These are phyloP conservation scores for Drosophila atripex DNA, from an alignment of 2,888 invertebrate genomes.

Conservation along the genomic window DNA sequence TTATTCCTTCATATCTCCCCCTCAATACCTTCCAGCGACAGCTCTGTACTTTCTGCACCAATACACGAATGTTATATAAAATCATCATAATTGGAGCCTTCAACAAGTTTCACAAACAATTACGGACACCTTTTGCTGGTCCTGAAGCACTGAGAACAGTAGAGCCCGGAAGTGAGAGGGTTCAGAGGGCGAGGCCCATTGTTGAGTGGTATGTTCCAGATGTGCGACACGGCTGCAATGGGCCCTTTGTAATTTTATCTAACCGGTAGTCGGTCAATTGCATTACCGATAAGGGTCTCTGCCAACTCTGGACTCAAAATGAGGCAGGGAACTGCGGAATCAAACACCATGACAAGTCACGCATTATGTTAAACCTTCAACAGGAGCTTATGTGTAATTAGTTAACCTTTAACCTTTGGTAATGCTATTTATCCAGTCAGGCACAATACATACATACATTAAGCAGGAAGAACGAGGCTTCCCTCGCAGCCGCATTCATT, in stretches of 20 bases:
- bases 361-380: conserved; percentile 25
- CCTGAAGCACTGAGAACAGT: conserved; percentile 12
- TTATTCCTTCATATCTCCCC: not conserved
- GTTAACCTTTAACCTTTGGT: conserved; percentile 38
- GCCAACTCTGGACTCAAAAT: not conserved
- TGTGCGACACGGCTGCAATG: conserved; percentile 21
- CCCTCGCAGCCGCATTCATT: conserved; percentile 34
- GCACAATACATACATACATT: not conserved
- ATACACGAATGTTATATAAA: conserved; percentile 48
- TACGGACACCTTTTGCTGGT: conserved; percentile 48
- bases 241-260: conserved; percentile 38
- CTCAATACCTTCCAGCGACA: not conserved
- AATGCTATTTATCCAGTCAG: conserved; percentile 19
- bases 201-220: conserved; percentile 30
- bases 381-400: conserved; percentile 32
- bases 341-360: not conserved
- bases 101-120: conserved; percentile 77
- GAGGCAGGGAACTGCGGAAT: not conserved
- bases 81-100: conserved; percentile 78
- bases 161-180: not conserved
- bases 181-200: conserved; percentile 8
- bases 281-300: conserved; percentile 28
- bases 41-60: conserved; percentile 3
- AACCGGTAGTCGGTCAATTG: conserved; percentile 37
- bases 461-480: conserved; percentile 1